Evolutionary conservation across 2,888 invertebrate species (phyloP).

Genomic region (Hyppa rectilinea): DNA sequence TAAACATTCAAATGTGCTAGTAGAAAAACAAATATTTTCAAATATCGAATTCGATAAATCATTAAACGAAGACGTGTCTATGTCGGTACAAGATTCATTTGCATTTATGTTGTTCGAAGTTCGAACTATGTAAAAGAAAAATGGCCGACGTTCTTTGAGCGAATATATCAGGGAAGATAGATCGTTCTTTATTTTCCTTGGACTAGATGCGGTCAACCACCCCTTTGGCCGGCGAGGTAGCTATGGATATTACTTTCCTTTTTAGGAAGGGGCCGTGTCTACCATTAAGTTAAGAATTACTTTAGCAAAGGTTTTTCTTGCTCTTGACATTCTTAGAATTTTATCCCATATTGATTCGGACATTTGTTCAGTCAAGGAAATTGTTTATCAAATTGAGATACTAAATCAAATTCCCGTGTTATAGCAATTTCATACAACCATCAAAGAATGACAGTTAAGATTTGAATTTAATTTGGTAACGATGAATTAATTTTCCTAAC

Average conservation of each 20-base stretch:
- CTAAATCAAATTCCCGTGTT: too few species aligned
- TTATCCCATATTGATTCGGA: background rate
- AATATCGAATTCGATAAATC: conserved; percentile 53
- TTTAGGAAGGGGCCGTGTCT: conserved; percentile 27
- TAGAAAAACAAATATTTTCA: conserved; percentile 47
- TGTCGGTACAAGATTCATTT: conserved; percentile 56
- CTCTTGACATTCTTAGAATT: conserved; percentile 5
- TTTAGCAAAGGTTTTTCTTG: conserved; percentile 13
- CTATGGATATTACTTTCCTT: conserved; percentile 51
- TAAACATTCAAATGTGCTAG: conserved; percentile 17
- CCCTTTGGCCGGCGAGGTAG: conserved; percentile 28
- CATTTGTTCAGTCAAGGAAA: background rate
- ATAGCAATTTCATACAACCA: background rate
- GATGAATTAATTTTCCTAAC: background rate
- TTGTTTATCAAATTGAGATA: background rate
- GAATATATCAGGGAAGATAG: conserved; percentile 49
- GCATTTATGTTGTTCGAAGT: conserved; percentile 59
- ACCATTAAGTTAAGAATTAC: conserved; percentile 33
- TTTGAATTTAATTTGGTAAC: background rate
- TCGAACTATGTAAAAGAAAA: conserved; percentile 51
- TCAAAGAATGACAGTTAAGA: background rate
- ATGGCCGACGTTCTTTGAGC: conserved; percentile 47
- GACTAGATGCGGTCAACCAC: conserved; percentile 45
- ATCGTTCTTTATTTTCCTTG: conserved; percentile 40
- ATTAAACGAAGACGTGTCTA: conserved; percentile 33